These are phyloP conservation scores for Cephalopachus bancanus DNA, from an alignment of 2,797 vertebrate species.

Conservation along the genomic window DNA sequence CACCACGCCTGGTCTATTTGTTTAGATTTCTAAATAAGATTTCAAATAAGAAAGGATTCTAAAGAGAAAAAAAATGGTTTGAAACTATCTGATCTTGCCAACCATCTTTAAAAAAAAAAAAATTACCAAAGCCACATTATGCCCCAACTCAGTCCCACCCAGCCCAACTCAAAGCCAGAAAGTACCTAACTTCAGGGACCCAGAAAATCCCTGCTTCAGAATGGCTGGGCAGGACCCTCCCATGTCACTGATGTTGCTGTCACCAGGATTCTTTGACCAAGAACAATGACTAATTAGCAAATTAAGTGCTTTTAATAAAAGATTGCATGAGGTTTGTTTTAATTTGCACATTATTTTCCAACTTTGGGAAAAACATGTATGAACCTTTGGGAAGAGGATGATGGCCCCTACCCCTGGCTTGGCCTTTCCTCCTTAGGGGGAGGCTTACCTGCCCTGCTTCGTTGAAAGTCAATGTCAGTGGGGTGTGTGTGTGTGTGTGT, in stretches of 20 bases:
- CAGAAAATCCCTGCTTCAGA: neutral
- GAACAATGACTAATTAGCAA: neutral
- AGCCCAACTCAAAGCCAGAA: neutral
- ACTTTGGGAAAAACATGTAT: neutral
- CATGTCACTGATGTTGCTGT: neutral
- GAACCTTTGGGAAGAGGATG: neutral
- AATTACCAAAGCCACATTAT: neutral
- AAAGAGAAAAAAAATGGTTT: neutral
- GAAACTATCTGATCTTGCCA: neutral
- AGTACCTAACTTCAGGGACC: neutral
- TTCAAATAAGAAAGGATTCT: neutral
- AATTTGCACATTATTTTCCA: neutral
- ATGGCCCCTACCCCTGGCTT: neutral
- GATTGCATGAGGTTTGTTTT: neutral
- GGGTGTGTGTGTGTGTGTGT: no score
- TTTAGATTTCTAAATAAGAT: slow-evolving; percentile 2
- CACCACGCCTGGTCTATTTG: no score
- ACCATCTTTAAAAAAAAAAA: neutral
- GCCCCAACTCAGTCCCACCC: neutral
- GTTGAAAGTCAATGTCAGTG: neutral
- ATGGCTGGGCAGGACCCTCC: neutral
- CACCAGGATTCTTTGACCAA: neutral
- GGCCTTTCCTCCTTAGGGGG: neutral
- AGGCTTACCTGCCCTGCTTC: no score
- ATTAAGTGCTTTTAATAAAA: neutral